Conservation (phyloP, 2,113 vertebrate genomes). For the Kryptolebias marmoratus region DNA sequence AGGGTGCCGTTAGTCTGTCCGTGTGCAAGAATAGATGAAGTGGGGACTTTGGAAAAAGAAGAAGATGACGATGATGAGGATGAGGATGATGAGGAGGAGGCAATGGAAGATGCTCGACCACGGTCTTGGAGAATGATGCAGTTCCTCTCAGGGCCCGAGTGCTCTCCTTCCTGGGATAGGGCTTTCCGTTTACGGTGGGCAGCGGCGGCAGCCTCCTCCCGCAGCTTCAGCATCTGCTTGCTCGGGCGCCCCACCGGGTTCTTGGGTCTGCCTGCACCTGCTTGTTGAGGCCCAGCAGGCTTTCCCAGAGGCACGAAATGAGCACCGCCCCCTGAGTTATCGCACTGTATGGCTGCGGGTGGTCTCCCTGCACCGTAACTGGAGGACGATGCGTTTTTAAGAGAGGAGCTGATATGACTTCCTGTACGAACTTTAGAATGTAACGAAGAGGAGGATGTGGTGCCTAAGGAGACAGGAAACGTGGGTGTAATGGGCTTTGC, state of each 20-base stretch:
- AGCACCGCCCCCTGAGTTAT: constrained; percentile 71
- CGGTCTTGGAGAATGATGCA: constrained; percentile 79
- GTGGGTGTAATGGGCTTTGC: constrained; percentile 56
- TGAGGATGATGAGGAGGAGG: constrained; percentile 7
- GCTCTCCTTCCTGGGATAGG: constrained; percentile 75
- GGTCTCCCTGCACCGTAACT: constrained; percentile 64
- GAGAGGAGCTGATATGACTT: constrained; percentile 73
- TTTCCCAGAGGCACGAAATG: constrained; percentile 78
- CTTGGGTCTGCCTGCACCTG: constrained; percentile 76
- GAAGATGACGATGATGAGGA: constrained; percentile 20
- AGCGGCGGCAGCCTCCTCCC: constrained; percentile 74
- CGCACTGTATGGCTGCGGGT: constrained; percentile 42
- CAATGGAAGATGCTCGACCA: constrained; percentile 73
- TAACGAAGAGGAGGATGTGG: constrained; percentile 64
- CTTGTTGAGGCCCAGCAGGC: constrained; percentile 71
- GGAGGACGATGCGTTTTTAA: constrained; percentile 67
- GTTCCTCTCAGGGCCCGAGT: constrained; percentile 87
- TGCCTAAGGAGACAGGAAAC: constrained; percentile 45
- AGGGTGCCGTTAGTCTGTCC: constrained; percentile 85
- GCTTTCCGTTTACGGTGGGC: constrained; percentile 85
- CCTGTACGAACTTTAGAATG: constrained; percentile 77
- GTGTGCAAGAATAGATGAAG: constrained; percentile 73
- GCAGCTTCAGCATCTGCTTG: constrained; percentile 83
- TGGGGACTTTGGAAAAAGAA: constrained; percentile 57
- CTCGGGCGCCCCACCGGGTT: constrained; percentile 85